These are phyloP conservation scores for Hydra vulgaris DNA, from an alignment of 30 jellyfish, hydroid and myxozoan genomes.

Conservation along the genomic window DNA sequence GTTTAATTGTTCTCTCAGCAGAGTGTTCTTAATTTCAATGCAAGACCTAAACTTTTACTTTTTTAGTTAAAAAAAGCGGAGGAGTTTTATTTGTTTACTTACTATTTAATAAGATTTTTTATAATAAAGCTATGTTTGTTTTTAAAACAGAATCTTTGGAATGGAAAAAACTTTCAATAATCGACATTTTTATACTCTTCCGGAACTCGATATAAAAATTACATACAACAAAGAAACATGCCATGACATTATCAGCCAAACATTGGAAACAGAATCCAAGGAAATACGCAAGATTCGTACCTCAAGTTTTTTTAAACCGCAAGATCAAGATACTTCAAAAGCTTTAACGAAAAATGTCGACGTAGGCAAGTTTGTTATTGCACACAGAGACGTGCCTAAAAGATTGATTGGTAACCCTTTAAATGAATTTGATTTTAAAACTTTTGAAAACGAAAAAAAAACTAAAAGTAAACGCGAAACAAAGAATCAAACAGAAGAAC, in stretches of 20 bases:
- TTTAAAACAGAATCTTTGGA: too few species aligned
- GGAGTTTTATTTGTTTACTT: too few species aligned
- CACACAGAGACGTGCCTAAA: background rate
- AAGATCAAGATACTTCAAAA: background rate
- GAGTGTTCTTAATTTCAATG: too few species aligned
- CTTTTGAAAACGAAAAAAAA: background rate
- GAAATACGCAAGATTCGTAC: background rate
- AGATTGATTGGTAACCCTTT: background rate
- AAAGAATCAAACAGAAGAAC: background rate
- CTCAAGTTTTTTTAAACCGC: background rate
- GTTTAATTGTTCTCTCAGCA: too few species aligned
- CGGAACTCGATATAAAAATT: background rate
- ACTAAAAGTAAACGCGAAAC: background rate
- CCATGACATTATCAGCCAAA: too few species aligned
- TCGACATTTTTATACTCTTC: background rate
- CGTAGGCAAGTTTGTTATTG: background rate
- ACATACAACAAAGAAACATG: background rate
- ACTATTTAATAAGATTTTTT: too few species aligned
- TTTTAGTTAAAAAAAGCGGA: too few species aligned
- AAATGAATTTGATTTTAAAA: background rate
- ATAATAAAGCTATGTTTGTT: too few species aligned
- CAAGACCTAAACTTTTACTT: too few species aligned
- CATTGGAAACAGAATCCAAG: background rate
- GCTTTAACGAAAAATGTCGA: background rate
- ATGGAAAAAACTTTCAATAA: too few species aligned